Evolutionary conservation across 2,113 vertebrate genomes (phyloP), one percentile per base, ranked within the genome.

Genomic region (Microtus oregoni): DNA sequence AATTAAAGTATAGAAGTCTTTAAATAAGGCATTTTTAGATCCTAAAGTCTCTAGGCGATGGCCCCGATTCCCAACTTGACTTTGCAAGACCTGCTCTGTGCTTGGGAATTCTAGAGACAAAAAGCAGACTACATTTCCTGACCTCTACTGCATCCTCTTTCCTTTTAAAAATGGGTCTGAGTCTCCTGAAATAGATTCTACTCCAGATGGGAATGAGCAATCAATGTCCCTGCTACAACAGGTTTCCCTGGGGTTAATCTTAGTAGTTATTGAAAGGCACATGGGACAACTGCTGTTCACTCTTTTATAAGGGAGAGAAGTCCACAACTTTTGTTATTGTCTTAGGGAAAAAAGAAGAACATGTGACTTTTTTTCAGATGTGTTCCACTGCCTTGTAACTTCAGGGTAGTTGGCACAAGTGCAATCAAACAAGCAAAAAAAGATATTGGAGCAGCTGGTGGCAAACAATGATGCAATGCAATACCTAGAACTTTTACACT

Each of bases 241-340:
- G 90, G 70, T 95, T 94, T 95, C 89, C 94, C 88, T 91, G 68
- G 89, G 95, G 96, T 96, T 97, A 96, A 97, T 97, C 92, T 95
- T 90, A 73, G 92, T 93, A 91, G 92, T 96, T 96, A 96, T 63
- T 95, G 94, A 95, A 95, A 97, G 91, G 73, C 82, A 95, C 73
- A 86, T 20, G 41, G 92, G 92, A 95, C 82, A 96, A 91, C 89
- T 95, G 93, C 78, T 90, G 86, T 95, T 97, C 88, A 96, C 28
- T 82, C 32, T 86, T 96, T 90, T 86, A 32, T 82, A 95, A 95
- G 52, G 32, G n/a, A 93, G 7, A 79, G 30, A 96, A 58, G 79
- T 86, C 67, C 28, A 73, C 75, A 76, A 81, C 79, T 92, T 87
- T 96, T 96, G 77, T 81, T 58, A 61, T 83, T 94, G n/a, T 94